Evolutionary conservation across 2,797 vertebrate species (phyloP), one percentile per base, ranked within the genome.

Genomic region (Catostomus latipinnis): DNA sequence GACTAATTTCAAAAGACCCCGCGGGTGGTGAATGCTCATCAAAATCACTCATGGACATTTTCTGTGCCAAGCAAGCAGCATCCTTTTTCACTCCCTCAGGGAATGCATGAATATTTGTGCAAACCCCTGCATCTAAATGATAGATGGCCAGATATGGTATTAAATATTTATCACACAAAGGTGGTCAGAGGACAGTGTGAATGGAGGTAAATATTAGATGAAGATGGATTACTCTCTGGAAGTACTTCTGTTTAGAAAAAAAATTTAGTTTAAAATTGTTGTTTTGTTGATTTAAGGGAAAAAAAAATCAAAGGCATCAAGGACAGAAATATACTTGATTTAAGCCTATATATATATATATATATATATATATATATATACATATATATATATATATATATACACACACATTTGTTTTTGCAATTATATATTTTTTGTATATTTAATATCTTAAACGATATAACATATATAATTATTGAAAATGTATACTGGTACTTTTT

Each of bases 141-240:
- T 60, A 53, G 75, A 83, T 75, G 76, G 66, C 81, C 61, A 63
- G 57, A 79, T 68, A 75, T 22, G 2, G 3, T 46, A 67, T 81
- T 18, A 83, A 83, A 68, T 78, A 81, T 79, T 81, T 56, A 85
- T 75, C 56, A 34, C 50, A 71, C 49, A 60, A 52, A 81, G 71
- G 53, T 83, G 56, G 74, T 72, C 71, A 74, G 75, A 82, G 71
- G 43, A 78, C 67, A 63, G 56, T 56, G 76, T 74, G 73, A 73
- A 79, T 74, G 49, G 71, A 12, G 69, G 63, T 81, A 83, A 83
- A 85, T 81, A 69, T 81, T 83, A 49, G 69, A 83, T 83, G 79
- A 79, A 85, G 78, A 71, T 81, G 81, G 71, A 83, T 85, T 83
- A 78, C 74, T 85, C 71, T 83, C 53, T 63, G 61, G 54, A 78